phyloP scores from a whole-genome alignment of 2,888 invertebrate species.

The Cantharis flavilabris region DNA sequence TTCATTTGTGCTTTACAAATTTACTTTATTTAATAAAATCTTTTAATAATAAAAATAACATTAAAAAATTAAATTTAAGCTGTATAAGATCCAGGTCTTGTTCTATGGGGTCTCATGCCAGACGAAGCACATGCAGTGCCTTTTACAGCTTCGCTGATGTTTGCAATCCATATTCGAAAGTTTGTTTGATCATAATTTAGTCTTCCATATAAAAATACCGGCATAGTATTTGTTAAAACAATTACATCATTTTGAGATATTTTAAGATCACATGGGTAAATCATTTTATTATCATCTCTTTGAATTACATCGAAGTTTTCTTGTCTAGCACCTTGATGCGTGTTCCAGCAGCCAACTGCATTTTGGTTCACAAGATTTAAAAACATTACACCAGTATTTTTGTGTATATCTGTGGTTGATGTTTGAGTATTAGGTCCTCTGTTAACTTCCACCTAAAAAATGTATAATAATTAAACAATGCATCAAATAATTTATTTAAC shows the following conservation, averaged over 20 bases:
- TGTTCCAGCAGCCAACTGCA: conserved; percentile 79
- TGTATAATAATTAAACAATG: not conserved
- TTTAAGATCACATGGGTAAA: conserved; percentile 74
- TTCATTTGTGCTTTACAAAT: not conserved
- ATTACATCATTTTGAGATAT: conserved; percentile 68
- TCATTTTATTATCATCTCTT: conserved; percentile 63
- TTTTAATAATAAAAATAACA: not conserved
- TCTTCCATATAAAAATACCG: conserved; percentile 66
- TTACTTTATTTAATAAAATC: not conserved
- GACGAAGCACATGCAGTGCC: conserved; percentile 53
- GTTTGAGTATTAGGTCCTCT: conserved; percentile 70
- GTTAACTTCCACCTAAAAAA: conserved; percentile 61
- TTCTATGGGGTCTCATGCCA: too few species aligned
- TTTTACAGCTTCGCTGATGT: conserved; percentile 50
- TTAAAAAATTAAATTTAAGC: not conserved
- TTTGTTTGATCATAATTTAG: conserved; percentile 65
- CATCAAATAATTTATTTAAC: not conserved
- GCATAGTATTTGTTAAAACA: conserved; percentile 71
- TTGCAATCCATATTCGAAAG: conserved; percentile 65
- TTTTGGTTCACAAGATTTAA: conserved; percentile 72
- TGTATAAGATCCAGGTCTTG: not conserved
- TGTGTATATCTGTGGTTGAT: conserved; percentile 71
- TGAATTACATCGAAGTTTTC: conserved; percentile 63
- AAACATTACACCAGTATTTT: conserved; percentile 65
- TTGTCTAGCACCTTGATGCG: conserved; percentile 47